Evolutionary conservation across 1,140 invertebrate genomes (phyloP).

Genomic region (Vanessa tameamea): DNA sequence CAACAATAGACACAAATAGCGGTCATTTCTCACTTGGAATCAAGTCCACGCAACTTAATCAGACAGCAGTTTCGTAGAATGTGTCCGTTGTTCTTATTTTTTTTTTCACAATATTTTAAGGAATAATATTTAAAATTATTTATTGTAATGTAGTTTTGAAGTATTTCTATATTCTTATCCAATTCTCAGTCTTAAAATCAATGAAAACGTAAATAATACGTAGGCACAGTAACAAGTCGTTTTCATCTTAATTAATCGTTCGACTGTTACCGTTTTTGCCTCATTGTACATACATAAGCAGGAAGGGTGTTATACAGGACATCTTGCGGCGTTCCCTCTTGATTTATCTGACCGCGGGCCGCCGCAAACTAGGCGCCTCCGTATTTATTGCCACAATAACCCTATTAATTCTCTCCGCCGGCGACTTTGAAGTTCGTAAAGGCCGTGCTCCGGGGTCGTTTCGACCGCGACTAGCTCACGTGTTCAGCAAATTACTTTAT

Average conservation of each 20-base stretch:
- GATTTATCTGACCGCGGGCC: conserved; percentile 71
- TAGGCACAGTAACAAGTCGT: background rate
- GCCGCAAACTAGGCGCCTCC: conserved; percentile 70
- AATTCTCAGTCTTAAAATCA: background rate
- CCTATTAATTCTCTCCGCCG: conserved; percentile 72
- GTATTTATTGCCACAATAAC: conserved; percentile 79
- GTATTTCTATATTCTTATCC: background rate
- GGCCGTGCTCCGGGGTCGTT: conserved; percentile 38
- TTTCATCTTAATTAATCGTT: conserved; percentile 24
- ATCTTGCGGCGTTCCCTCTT: conserved; percentile 68
- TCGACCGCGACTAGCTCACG: conserved; percentile 46
- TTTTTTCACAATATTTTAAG: background rate
- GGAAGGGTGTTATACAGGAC: conserved; percentile 56
- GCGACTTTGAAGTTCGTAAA: conserved; percentile 54
- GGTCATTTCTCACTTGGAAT: conserved; percentile 26
- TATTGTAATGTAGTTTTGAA: too few species aligned
- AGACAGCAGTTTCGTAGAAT: conserved; percentile 16
- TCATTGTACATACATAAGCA: conserved; percentile 23
- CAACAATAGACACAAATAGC: conserved; percentile 20
- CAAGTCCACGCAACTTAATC: conserved; percentile 20
- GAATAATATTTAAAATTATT: background rate
- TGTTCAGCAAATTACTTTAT: conserved; percentile 51
- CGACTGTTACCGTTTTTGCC: conserved; percentile 21
- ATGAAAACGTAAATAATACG: background rate
- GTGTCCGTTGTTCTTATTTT: background rate